phyloP scores from a whole-genome alignment of 2,113 vertebrate species.

The Centropus bengalensis region DNA sequence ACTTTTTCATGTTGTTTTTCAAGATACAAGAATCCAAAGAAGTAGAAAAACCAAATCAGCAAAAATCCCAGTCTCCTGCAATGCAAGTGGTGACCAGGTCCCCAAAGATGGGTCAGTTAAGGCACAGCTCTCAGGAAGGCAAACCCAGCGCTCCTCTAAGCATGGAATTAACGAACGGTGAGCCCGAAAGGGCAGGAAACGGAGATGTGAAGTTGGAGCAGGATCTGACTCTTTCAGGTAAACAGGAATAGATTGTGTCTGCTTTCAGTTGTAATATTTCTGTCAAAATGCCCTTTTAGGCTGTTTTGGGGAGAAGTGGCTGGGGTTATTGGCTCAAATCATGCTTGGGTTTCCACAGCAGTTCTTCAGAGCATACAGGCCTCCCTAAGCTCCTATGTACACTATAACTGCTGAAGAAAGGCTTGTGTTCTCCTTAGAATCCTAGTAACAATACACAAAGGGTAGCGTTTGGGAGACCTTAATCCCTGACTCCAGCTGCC shows the following conservation, averaged over 20 bases:
- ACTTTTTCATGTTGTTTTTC: not conserved
- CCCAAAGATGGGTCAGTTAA: constrained; percentile 60
- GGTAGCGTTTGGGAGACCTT: no score
- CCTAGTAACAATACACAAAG: not conserved
- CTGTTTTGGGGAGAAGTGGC: accelerated
- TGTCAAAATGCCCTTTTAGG: not conserved
- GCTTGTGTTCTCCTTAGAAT: not conserved
- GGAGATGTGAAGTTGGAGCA: not conserved
- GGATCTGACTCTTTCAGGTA: constrained; percentile 32
- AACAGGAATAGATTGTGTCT: not conserved
- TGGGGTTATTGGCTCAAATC: not conserved
- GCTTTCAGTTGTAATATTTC: not conserved
- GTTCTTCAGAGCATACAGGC: not conserved
- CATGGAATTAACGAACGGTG: constrained; percentile 63
- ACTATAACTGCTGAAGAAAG: not conserved
- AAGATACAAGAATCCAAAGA: constrained; percentile 90
- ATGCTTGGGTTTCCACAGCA: not conserved
- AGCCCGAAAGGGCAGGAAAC: constrained; percentile 58
- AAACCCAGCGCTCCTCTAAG: constrained; percentile 36
- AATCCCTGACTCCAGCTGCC: no score
- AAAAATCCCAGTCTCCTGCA: constrained; percentile 80
- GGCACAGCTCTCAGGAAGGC: constrained; percentile 32
- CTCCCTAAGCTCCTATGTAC: not conserved
- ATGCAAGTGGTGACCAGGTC: constrained; percentile 70
- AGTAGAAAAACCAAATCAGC: constrained; percentile 79